These are phyloP conservation scores for Drosophila differens DNA, from an alignment of 2,888 invertebrate species.

Conservation along the genomic window DNA sequence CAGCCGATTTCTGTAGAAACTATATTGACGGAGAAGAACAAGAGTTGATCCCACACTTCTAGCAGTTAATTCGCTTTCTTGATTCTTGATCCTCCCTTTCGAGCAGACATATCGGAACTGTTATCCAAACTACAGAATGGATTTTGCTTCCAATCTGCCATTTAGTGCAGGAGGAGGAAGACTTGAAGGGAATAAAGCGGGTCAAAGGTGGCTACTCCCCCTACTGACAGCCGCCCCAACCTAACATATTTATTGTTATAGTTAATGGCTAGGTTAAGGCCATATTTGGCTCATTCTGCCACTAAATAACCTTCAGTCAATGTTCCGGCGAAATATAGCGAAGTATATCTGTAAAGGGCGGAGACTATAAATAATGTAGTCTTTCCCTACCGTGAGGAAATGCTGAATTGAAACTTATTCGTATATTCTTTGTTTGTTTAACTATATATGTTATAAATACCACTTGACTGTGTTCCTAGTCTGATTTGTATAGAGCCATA, in stretches of 20 bases:
- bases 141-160: background rate
- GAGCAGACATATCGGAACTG: background rate
- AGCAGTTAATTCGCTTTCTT: background rate
- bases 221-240: fast-evolving
- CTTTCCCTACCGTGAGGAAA: too few species aligned
- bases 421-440: background rate
- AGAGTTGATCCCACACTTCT: background rate
- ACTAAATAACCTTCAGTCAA: background rate
- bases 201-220: background rate
- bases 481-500: background rate
- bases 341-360: background rate
- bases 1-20: background rate
- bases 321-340: background rate
- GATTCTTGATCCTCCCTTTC: background rate
- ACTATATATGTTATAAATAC: background rate
- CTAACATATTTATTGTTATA: background rate
- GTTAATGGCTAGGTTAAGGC: background rate
- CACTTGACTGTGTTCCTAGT: background rate
- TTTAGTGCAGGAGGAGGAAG: background rate
- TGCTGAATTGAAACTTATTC: background rate
- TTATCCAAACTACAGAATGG: background rate
- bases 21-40: too few species aligned
- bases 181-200: background rate
- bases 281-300: background rate
- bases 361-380: background rate